These are phyloP conservation scores for Arrhopalites spinosus DNA, from an alignment of 2,888 invertebrate species.

Conservation along the genomic window DNA sequence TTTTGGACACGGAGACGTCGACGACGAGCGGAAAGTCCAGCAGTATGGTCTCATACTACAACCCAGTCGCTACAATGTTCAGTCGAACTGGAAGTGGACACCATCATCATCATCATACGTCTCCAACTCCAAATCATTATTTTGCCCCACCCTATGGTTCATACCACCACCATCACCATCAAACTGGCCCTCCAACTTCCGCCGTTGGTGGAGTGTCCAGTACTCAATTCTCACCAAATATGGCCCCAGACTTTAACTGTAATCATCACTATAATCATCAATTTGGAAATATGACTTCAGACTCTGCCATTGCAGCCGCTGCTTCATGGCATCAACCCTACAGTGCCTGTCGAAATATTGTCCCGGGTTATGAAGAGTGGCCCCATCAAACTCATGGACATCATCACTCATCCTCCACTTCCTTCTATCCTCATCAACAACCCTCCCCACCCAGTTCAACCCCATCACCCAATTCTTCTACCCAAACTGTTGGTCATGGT, in stretches of 20 bases:
- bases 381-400: constrained; percentile 46
- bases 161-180: constrained; percentile 38
- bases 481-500: constrained; percentile 2
- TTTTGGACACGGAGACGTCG: constrained; percentile 2
- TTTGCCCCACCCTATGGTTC: constrained; percentile 47
- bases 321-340: constrained; percentile 47
- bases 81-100: constrained; percentile 50
- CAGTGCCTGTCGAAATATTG: constrained; percentile 49
- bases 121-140: constrained; percentile 55
- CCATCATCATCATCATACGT: constrained; percentile 52
- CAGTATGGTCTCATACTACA: constrained; percentile 55
- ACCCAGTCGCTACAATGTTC: constrained; percentile 53
- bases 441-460: constrained; percentile 54
- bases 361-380: constrained; percentile 41
- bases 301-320: constrained; percentile 48
- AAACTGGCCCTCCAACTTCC: constrained; percentile 37
- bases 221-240: constrained; percentile 54
- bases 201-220: constrained; percentile 43
- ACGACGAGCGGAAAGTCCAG: constrained; percentile 10
- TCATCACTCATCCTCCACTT: constrained; percentile 50
- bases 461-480: constrained; percentile 54
- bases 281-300: constrained; percentile 50
- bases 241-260: constrained; percentile 53
- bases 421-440: constrained; percentile 55
- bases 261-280: constrained; percentile 50